Conservation (phyloP, 2,113 vertebrate species). For the Natator depressus region DNA sequence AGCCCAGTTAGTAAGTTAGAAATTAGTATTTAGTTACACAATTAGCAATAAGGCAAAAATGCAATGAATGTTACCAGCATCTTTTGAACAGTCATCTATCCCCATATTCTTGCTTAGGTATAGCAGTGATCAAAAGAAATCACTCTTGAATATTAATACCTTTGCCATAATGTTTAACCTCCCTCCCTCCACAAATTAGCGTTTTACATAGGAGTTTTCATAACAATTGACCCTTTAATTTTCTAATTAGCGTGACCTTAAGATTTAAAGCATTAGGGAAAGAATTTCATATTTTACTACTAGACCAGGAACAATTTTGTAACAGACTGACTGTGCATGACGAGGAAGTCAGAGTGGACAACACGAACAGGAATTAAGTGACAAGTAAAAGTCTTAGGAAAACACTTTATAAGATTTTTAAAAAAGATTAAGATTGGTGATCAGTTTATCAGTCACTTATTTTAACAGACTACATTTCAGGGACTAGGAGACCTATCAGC, state of each 20-base stretch:
- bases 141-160: no score
- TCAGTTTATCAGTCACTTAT: background rate
- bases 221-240: no score
- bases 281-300: background rate
- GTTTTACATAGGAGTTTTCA: background rate
- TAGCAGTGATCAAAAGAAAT: background rate
- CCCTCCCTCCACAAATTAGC: background rate
- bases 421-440: background rate
- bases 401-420: background rate
- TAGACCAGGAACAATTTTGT: no score
- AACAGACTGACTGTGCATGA: no score
- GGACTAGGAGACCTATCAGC: background rate
- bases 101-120: background rate
- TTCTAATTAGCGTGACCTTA: background rate
- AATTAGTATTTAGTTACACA: background rate
- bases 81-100: background rate
- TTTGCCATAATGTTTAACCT: background rate
- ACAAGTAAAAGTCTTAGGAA: no score
- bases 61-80: background rate
- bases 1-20: background rate
- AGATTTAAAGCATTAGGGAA: background rate
- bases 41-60: background rate
- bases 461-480: background rate
- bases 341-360: no score
- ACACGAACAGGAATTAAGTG: no score